Conservation (phyloP, 2,888 invertebrate genomes). For the Lacanobia oleracea region DNA sequence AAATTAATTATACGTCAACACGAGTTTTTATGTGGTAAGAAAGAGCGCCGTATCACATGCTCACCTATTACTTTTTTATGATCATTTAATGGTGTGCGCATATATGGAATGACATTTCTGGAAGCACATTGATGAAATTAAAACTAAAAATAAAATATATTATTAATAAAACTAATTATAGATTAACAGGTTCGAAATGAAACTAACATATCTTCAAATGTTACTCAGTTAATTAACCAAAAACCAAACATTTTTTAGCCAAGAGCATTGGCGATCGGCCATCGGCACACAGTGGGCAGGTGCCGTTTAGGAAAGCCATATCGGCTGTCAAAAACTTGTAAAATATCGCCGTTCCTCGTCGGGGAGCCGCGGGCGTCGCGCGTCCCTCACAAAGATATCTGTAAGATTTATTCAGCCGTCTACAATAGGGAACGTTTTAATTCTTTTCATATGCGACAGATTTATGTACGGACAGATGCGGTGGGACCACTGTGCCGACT, state of each 20-base stretch:
- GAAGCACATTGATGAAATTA: constrained; percentile 13
- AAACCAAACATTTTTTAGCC: constrained; percentile 39
- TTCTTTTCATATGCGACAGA: constrained; percentile 90
- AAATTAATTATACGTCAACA: constrained; percentile 60
- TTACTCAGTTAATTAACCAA: constrained; percentile 45
- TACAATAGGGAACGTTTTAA: constrained; percentile 90
- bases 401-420: constrained; percentile 89
- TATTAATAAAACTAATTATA: constrained; percentile 12
- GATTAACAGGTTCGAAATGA: background rate
- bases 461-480: constrained; percentile 89
- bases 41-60: constrained; percentile 47
- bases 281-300: constrained; percentile 80
- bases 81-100: constrained; percentile 49
- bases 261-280: constrained; percentile 64
- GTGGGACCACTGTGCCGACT: constrained; percentile 72
- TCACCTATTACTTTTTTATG: constrained; percentile 58
- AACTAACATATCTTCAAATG: background rate
- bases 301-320: constrained; percentile 91
- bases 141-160: constrained; percentile 28
- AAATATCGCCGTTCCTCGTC: constrained; percentile 91
- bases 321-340: constrained; percentile 93
- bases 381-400: constrained; percentile 89
- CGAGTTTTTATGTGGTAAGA: constrained; percentile 49
- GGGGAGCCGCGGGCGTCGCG: constrained; percentile 81
- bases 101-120: constrained; percentile 37